Percentiles rank a stretch among this genome's conserved stretches.
Evolutionary conservation across 2,113 vertebrate genomes (phyloP).

Genomic region (Labrus mixtus): DNA sequence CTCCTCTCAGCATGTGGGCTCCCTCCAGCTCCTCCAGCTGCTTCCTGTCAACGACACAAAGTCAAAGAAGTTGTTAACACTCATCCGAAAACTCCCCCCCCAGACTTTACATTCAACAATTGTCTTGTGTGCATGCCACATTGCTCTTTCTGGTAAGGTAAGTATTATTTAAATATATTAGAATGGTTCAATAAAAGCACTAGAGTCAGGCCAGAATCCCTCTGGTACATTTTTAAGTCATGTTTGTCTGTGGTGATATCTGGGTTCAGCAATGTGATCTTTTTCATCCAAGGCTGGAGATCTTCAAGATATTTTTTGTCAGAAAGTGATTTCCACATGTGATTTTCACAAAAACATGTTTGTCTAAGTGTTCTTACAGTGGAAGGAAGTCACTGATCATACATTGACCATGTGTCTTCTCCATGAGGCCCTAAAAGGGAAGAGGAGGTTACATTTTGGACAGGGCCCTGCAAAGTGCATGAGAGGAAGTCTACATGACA

Average conservation of each 20-base stretch:
- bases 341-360: slow-evolving; percentile 24
- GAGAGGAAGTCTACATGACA: neutral
- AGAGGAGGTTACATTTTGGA: slow-evolving; percentile 9
- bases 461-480: neutral
- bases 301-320: neutral
- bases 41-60: slow-evolving; percentile 80
- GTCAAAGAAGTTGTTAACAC: slow-evolving; percentile 1
- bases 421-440: neutral
- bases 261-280: neutral
- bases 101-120: neutral
- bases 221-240: neutral
- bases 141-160: neutral
- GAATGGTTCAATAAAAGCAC: neutral
- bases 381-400: slow-evolving; percentile 34
- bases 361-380: neutral
- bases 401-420: slow-evolving; percentile 3
- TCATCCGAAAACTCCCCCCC: neutral
- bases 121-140: neutral
- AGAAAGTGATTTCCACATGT: neutral
- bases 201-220: no score
- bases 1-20: slow-evolving; percentile 87
- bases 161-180: neutral
- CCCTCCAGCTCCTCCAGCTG: slow-evolving; percentile 88
- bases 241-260: neutral
- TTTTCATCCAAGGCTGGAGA: neutral